Percentiles rank a stretch among this genome's conserved stretches.
These are phyloP conservation scores for Miniopterus natalensis DNA, from an alignment of 2,113 vertebrate genomes.

Conservation along the genomic window DNA sequence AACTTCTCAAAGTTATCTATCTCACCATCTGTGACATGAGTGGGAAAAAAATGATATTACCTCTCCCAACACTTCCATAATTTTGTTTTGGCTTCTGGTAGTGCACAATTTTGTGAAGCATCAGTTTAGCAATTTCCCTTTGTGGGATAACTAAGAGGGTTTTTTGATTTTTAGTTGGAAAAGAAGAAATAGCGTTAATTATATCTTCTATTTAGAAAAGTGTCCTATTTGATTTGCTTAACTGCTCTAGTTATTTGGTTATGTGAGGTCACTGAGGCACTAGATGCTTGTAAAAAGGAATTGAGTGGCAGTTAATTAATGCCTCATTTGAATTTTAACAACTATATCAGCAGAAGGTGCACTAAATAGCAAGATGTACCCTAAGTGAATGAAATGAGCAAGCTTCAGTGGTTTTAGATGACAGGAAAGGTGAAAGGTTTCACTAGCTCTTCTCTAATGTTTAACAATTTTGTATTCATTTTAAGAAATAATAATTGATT, in stretches of 20 bases:
- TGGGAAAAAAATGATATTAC: conserved; percentile 26
- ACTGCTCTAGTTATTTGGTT: conserved; percentile 28
- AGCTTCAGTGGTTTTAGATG: conserved; percentile 20
- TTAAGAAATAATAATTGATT: conserved; percentile 56
- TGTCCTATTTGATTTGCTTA: conserved; percentile 29
- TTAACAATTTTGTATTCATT: conserved; percentile 30
- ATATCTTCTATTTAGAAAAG: conserved; percentile 65
- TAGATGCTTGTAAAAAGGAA: conserved; percentile 52
- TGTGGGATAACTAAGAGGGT: neutral
- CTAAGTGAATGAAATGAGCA: conserved; percentile 46
- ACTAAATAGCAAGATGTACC: neutral
- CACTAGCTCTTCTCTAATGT: neutral
- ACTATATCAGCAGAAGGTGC: conserved; percentile 28
- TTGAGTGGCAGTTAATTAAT: conserved; percentile 62
- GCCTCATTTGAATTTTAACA: conserved; percentile 75
- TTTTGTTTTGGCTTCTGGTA: conserved; percentile 64
- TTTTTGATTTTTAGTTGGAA: conserved; percentile 49
- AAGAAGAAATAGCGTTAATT: conserved; percentile 37
- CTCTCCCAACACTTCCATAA: neutral
- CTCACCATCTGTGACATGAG: conserved; percentile 68
- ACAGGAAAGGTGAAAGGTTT: neutral
- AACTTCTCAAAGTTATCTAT: conserved; percentile 58
- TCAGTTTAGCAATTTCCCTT: conserved; percentile 59
- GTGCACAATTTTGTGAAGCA: conserved; percentile 21
- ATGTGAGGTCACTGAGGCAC: conserved; percentile 25